Conservation (phyloP, 1,140 invertebrate species). For the Elymnias hypermnestra region DNA sequence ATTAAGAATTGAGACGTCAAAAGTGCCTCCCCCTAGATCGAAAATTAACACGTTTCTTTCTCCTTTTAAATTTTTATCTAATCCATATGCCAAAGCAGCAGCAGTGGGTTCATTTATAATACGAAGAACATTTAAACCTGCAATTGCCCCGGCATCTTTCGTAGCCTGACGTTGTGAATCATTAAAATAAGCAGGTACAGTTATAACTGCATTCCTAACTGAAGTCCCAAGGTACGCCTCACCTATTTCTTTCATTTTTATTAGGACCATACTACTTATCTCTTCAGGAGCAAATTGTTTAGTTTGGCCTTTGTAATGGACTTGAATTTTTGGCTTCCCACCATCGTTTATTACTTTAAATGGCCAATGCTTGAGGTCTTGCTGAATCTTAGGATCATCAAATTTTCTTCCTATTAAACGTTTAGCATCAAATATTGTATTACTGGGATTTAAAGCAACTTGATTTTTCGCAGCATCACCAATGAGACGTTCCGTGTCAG, state of each 20-base stretch:
- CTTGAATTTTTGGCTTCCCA: constrained; percentile 83
- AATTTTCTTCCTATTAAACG: constrained; percentile 82
- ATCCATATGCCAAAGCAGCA: constrained; percentile 86
- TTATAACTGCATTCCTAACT: constrained; percentile 80
- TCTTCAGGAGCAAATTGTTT: constrained; percentile 87
- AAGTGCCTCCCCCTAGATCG: constrained; percentile 80
- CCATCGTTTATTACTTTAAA: constrained; percentile 82
- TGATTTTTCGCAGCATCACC: constrained; percentile 84
- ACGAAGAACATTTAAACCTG: constrained; percentile 81
- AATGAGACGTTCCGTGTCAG: constrained; percentile 86
- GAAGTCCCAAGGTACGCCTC: constrained; percentile 84
- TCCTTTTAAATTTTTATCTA: constrained; percentile 83
- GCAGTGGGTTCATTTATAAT: constrained; percentile 88
- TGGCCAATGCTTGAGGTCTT: constrained; percentile 86
- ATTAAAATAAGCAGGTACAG: too few relatives aligned
- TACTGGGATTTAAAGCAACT: constrained; percentile 74
- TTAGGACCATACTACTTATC: constrained; percentile 85
- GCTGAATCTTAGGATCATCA: constrained; percentile 83
- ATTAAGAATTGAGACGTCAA: constrained; percentile 90
- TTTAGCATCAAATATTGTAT: constrained; percentile 77
- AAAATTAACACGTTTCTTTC: constrained; percentile 76
- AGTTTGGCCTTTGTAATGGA: constrained; percentile 82
- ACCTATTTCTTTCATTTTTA: constrained; percentile 68
- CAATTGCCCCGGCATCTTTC: too few relatives aligned
- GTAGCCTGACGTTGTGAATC: too few relatives aligned